Evolutionary conservation across 92 coral and sea anemone genomes (phyloP).

Genomic region (Virgularia gustaviana): DNA sequence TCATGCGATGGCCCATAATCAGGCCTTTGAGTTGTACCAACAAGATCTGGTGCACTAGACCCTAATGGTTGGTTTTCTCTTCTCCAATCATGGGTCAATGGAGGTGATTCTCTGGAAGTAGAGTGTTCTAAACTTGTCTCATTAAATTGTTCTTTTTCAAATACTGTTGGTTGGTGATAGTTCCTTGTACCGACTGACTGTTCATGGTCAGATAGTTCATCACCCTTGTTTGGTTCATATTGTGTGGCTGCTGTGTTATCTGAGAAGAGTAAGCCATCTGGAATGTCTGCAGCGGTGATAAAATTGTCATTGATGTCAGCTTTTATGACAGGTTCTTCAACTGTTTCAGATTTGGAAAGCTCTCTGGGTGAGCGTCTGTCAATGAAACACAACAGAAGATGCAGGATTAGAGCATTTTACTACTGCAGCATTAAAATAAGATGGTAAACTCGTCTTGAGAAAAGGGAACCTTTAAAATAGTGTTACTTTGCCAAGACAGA

Average conservation of each 20-base stretch:
- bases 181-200: neutral
- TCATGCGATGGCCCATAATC: too few species aligned
- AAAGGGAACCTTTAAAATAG: too few species aligned
- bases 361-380: conserved; percentile 27
- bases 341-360: neutral
- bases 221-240: neutral
- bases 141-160: conserved; percentile 69
- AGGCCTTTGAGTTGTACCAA: too few species aligned
- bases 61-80: conserved; percentile 5
- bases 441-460: too few species aligned
- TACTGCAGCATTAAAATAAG: too few species aligned
- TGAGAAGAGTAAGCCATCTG: conserved; percentile 4
- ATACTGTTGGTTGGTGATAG: conserved; percentile 55
- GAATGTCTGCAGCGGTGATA: neutral
- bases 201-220: neutral
- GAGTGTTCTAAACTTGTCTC: conserved; percentile 41
- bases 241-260: neutral
- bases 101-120: neutral
- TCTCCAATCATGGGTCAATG: neutral
- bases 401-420: too few species aligned
- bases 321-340: conserved; percentile 18
- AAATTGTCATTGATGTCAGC: conserved; percentile 17
- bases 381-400: too few species aligned
- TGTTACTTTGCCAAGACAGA: too few species aligned
- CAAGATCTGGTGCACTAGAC: conserved; percentile 20